A percentile compares a stretch with the other conserved stretches of the same genome.
Conservation (phyloP, 1,140 invertebrate genomes). For the Ganaspis sp. region DNA sequence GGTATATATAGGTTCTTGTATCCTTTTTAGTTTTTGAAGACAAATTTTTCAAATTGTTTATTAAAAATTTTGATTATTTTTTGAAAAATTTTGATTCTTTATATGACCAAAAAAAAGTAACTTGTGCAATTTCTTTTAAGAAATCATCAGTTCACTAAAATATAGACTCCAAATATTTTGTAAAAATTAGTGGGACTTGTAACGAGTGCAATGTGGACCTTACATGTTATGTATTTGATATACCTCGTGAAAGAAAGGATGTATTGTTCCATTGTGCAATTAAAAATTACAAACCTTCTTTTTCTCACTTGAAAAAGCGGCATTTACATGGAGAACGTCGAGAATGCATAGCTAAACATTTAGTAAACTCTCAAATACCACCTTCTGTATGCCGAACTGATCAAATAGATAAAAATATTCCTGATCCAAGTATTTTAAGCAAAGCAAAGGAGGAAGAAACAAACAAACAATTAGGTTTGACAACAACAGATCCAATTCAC, state of each 20-base stretch:
- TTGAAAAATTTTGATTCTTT: constrained; percentile 30
- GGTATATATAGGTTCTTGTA: no score
- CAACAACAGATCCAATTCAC: constrained; percentile 2
- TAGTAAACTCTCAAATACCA: constrained; percentile 30
- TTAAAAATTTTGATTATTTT: no score
- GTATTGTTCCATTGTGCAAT: constrained; percentile 33
- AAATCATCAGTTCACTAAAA: constrained; percentile 15
- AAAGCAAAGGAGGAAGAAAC: constrained; percentile 45
- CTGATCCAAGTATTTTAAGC: constrained; percentile 31
- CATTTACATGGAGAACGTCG: constrained; percentile 31
- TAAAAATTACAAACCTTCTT: neutral
- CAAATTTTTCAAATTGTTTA: no score
- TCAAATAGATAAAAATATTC: constrained; percentile 30
- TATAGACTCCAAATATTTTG: constrained; percentile 35
- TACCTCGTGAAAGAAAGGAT: neutral
- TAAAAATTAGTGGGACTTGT: constrained; percentile 27
- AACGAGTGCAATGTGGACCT: constrained; percentile 32
- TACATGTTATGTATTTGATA: neutral
- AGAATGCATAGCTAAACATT: constrained; percentile 1
- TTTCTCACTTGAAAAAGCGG: constrained; percentile 31
- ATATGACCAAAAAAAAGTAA: constrained; percentile 29
- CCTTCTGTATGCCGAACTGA: constrained; percentile 37
- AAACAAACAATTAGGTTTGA: constrained; percentile 33
- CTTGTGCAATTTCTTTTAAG: constrained; percentile 36
- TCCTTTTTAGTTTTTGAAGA: no score